Percentiles rank a stretch among this genome's conserved stretches.
Evolutionary conservation across 2,888 invertebrate genomes (phyloP).

Genomic region (Nowickia ferox): DNA sequence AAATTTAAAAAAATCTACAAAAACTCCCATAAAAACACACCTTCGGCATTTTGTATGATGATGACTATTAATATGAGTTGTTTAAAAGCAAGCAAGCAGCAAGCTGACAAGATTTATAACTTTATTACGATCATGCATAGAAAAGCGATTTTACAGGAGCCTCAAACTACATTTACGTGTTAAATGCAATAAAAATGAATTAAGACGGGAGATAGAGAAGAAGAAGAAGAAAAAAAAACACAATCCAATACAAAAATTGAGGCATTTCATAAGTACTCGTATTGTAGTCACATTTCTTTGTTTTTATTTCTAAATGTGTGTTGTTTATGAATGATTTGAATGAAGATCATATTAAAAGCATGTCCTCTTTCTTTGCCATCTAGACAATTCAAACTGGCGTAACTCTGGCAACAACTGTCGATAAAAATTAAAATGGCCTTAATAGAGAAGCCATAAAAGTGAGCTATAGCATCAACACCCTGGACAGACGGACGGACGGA

Average conservation of each 20-base stretch:
- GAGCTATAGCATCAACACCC: slow-evolving; percentile 55
- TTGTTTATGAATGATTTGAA: slow-evolving; percentile 56
- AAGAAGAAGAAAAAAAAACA: background rate
- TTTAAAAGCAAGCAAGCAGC: slow-evolving; percentile 44
- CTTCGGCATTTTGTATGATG: slow-evolving; percentile 47
- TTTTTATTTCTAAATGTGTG: slow-evolving; percentile 42
- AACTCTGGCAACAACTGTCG: slow-evolving; percentile 67
- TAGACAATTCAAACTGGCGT: slow-evolving; percentile 65
- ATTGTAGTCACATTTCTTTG: slow-evolving; percentile 39
- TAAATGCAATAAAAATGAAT: slow-evolving; percentile 63
- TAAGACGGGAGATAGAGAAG: background rate
- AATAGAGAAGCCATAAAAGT: slow-evolving; percentile 69
- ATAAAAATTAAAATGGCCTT: slow-evolving; percentile 68
- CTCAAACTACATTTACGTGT: slow-evolving; percentile 68
- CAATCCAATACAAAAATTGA: slow-evolving; percentile 1
- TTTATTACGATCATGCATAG: slow-evolving; percentile 70
- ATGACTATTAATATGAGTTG: slow-evolving; percentile 63
- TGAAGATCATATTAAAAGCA: slow-evolving; percentile 67
- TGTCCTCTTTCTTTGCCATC: slow-evolving; percentile 62
- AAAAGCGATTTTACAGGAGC: slow-evolving; percentile 70
- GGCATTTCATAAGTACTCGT: background rate
- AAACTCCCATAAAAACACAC: slow-evolving; percentile 68
- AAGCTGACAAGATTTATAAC: slow-evolving; percentile 71
- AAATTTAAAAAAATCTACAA: slow-evolving; percentile 58
- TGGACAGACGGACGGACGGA: slow-evolving; percentile 18